phyloP scores from a whole-genome alignment of 2,888 invertebrate species.

The Drosophila mercatorum region DNA sequence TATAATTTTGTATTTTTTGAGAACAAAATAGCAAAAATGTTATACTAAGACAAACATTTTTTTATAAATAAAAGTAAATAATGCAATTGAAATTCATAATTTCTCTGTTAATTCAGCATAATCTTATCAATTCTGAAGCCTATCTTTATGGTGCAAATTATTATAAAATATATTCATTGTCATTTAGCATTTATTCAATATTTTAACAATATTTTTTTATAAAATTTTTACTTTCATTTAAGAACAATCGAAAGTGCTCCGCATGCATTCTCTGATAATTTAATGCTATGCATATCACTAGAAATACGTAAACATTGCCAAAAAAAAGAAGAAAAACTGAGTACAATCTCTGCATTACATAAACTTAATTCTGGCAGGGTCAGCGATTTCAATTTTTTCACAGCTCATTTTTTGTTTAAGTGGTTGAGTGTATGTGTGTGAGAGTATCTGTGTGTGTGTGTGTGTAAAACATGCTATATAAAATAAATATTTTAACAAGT shows the following conservation, averaged over 20 bases:
- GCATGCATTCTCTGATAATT: background rate
- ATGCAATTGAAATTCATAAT: no score
- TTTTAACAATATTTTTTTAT: no score
- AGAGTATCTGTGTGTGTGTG: conserved; percentile 4
- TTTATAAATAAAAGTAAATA: no score
- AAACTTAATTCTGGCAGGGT: conserved; percentile 38
- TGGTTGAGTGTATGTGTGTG: background rate
- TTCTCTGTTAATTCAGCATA: no score
- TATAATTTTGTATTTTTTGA: no score
- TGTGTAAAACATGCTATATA: conserved; percentile 41
- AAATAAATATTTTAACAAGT: conserved; percentile 77
- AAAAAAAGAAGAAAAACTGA: background rate
- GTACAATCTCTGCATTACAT: conserved; percentile 33
- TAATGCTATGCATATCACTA: conserved; percentile 8
- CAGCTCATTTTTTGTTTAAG: conserved; percentile 32
- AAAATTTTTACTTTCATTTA: background rate
- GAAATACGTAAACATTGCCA: background rate
- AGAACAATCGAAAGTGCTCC: conserved; percentile 5
- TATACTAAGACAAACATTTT: no score
- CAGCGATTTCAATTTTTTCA: conserved; percentile 57
- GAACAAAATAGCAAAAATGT: no score
- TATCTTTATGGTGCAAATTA: no score
- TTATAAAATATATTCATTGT: no score
- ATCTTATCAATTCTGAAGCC: no score
- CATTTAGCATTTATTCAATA: no score